Evolutionary conservation across 1,140 invertebrate species (phyloP).

Genomic region (Zaprionus tsacasi): DNA sequence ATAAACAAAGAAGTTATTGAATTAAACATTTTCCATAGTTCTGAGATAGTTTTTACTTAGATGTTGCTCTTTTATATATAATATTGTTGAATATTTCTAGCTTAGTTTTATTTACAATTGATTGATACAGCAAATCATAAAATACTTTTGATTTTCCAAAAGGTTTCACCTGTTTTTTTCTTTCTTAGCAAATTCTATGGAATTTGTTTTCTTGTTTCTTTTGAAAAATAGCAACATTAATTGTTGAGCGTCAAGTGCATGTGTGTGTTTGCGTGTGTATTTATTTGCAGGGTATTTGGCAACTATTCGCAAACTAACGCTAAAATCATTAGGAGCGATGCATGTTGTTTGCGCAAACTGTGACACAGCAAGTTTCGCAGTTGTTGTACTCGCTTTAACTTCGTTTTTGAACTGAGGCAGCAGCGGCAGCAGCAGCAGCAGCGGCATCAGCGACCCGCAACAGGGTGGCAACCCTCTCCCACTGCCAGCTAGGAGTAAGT

Average conservation of each 20-base stretch:
- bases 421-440: slow-evolving; percentile 27
- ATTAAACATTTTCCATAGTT: no score
- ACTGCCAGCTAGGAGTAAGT: slow-evolving; percentile 32
- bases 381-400: no score
- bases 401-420: slow-evolving; percentile 24
- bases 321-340: slow-evolving; percentile 18
- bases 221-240: slow-evolving; percentile 1
- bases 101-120: no score
- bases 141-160: background rate
- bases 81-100: no score
- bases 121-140: background rate
- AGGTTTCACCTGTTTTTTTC: background rate
- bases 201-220: background rate
- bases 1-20: no score
- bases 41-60: no score
- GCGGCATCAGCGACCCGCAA: slow-evolving; percentile 40
- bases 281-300: slow-evolving; percentile 1
- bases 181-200: background rate
- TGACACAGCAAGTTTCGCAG: slow-evolving; percentile 38
- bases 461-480: background rate
- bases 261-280: background rate
- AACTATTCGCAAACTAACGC: slow-evolving; percentile 10
- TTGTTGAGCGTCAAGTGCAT: slow-evolving; percentile 4
- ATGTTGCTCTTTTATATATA: no score
- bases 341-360: slow-evolving; percentile 38